Percentiles rank a stretch among this genome's conserved stretches.
These are phyloP conservation scores for Perodicticus potto DNA, from an alignment of 2,797 vertebrate species.

Conservation along the genomic window DNA sequence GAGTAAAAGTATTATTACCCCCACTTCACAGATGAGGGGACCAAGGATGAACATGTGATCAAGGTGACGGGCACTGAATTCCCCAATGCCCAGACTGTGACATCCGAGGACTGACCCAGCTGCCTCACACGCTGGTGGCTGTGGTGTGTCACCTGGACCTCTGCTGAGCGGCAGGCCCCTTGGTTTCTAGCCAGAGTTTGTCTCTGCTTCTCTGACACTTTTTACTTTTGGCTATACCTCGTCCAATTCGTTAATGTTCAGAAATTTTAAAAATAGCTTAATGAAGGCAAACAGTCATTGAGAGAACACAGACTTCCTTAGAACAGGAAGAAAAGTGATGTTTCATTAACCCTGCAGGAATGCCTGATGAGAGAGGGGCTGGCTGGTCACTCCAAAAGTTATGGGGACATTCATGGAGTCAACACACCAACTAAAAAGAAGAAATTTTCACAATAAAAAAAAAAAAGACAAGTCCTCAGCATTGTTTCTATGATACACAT, in stretches of 20 bases:
- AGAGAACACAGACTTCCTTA: not conserved
- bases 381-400: not conserved
- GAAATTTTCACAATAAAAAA: not conserved
- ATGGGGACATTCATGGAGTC: not conserved
- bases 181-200: not conserved
- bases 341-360: not conserved
- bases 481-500: not conserved
- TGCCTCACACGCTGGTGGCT: no score
- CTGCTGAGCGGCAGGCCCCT: not conserved
- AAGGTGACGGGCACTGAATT: not conserved
- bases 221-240: not conserved
- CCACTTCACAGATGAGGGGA: not conserved
- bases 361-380: not conserved
- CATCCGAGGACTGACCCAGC: not conserved
- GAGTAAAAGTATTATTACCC: not conserved
- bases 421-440: not conserved
- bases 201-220: not conserved
- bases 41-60: not conserved
- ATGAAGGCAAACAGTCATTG: not conserved
- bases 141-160: no score
- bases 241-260: not conserved
- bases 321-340: not conserved
- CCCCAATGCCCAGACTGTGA: not conserved
- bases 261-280: constrained; percentile 32
- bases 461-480: not conserved